Evolutionary conservation across 2,888 invertebrate species (phyloP), one percentile per base, ranked within the genome.

Genomic region (Spilosoma lubricipeda): DNA sequence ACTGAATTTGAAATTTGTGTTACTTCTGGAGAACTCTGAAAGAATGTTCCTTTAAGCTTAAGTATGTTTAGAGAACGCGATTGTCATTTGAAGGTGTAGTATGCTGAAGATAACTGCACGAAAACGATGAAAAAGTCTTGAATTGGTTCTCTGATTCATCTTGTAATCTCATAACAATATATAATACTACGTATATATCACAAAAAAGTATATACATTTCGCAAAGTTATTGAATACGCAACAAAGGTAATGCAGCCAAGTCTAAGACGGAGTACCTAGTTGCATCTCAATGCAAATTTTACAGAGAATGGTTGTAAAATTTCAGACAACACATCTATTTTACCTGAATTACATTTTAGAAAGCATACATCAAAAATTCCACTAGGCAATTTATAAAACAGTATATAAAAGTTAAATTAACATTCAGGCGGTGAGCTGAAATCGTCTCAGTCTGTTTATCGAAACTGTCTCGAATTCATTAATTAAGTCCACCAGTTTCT

Each of bases 391-490:
- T 78, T 77, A 75, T 75, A 80, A 74, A 80, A 75, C 81, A 75
- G 77, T 81, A 75, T 81, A 83, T 75, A 82, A 73, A 79, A 80
- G 76, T 73, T 75, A 76, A 79, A 80, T 86, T 77, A 81, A 83
- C 81, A 86, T 87, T 85, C 85, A 86, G 86, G 77, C 78, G 79
- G 73, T 76, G 73, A 78, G 77, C 87, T 88, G 85, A 87, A 87
- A 77, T 71, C 83, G 87, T 84, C 78, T 80, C 88, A 88, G 77
- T 88, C 88, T 87, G 87, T 78, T 88, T 78, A 70, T 78, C 82
- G 77, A 81, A 80, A 81, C 76, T 73, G 77, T 70, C 74, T 80
- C 77, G 77, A 75, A 79, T 81, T 83, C 70, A 79, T 81, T 85
- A 85, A 83, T 85, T 86, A 83, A 67, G 79, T 72, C 80, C 78